Evolutionary conservation across 1,140 invertebrate genomes (phyloP), one percentile per base, ranked within the genome.

Genomic region (Oscheius sp.): DNA sequence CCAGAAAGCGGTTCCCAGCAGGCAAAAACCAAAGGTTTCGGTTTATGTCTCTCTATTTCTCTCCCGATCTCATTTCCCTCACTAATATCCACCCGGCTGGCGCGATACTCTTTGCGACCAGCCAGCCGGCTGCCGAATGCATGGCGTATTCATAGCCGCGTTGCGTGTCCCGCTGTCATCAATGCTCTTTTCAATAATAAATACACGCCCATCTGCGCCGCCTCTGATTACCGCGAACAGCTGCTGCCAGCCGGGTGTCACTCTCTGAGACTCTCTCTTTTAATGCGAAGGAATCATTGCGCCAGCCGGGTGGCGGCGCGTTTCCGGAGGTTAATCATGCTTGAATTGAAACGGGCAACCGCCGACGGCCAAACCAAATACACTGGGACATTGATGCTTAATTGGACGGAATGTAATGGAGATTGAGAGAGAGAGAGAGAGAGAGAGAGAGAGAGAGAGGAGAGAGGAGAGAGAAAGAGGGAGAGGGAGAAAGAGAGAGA

Each of bases 301-400:
- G 7, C 49, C 49, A 55, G 49, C 7, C 49, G 7, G n/a, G 4
- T 23, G 49, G 7, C 7, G 7, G 15, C 38, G 7, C 38, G 38
- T 42, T 42, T 42, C 38, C 38, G 38, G 38, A 7, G 38, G 38
- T 55, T 55, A 55, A 55, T 55, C 28, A 55, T 7, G 49, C 49
- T 55, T 26, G 49, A 55, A 55, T 55, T 55, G 49, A 55, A 55
- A 55, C 23, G 7, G n/a, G n/a, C n/a, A n/a, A n/a, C n/a, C n/a
- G n/a, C n/a, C 7, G 23, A 7, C 49, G 23, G 49, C 49, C 49
- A 55, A 55, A 55, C 49, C 49, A 55, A 23, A 55, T 4, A 55
- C 49, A 20, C 49, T 4, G n/a, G n/a, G n/a, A n/a, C 23, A 26
- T 55, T 15, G 49, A 42, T 42, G 38, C 38, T n/a, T n/a, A n/a